Evolutionary conservation across 2,113 vertebrate species (phyloP), one percentile per base, ranked within the genome.

Genomic region (Noturus placidus): DNA sequence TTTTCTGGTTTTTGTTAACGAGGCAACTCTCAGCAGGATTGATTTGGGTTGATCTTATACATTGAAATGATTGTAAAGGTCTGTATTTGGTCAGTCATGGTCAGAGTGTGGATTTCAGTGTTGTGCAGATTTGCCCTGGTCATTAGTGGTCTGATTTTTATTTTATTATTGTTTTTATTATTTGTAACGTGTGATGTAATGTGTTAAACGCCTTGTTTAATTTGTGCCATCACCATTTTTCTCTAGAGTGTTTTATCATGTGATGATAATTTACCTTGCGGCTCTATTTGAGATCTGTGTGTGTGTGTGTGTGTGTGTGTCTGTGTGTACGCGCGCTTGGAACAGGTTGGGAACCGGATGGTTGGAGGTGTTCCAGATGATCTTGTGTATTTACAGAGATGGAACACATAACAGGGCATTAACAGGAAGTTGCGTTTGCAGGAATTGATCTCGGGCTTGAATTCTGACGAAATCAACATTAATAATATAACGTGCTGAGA

Each of bases 101-200:
- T 85, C 59, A 19, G 25, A 33, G 79, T 82, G 35, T n/a, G 87
- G 25, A 57, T 20, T 79, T 1, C 6, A 63, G 78, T 65, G 76
- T 15, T 13, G 91, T 88, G 94, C 95, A 92, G 95, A 90, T 88
- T 76, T 84, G 90, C 87, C 95, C 95, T 88, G 30, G 90, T 83
- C 91, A 89, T 79, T 80, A 87, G 88, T 86, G 90, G 90, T 91
- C 92, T 89, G 27, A 84, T 89, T 90, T 92, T 77, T 85, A 25
- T 25, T 86, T n/a, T 63, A 22, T 79, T 78, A 38, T 46, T 54
- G 22, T 82, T 86, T 9, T 79, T 89, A 30, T 89, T 42, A 1
- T 86, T 91, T 89, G 7, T 65, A 72, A 72, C 19, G 86, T 88
- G 46, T 85, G 10, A 88, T 90, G 65, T 87, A 5, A 80, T 85